Evolutionary conservation across 2,888 invertebrate species (phyloP), one percentile per base, ranked within the genome.

Genomic region (Nysson spinosus): DNA sequence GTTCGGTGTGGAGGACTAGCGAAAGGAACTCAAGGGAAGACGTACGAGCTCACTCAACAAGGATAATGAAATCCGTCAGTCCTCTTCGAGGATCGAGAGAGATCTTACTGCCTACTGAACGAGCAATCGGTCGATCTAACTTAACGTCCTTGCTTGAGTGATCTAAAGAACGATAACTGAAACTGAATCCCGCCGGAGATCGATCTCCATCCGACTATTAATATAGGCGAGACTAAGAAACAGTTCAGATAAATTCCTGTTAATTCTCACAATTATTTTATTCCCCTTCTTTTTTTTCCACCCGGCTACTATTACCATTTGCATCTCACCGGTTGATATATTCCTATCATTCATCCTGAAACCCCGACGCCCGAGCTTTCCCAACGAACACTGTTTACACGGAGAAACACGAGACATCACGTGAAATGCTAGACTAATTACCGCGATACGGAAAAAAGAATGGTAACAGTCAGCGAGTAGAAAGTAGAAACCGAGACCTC

Each of bases 11-110:
- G 32, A 44, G 69, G 35, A 32, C 42, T 63, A 55, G 64, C 61
- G 55, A 68, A 55, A 66, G 51, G 46, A 30, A 49, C 11, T 12
- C 37, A 47, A 44, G 47, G 24, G 32, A 65, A 71, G 70, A 71
- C 55, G 65, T 70, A 71, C 71, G 70, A 66, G 61, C 51, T 46
- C 35, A 61, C 51, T 56, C 57, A 32, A 51, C 52, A 12, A 43
- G 61, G 61, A 65, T 71, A 71, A 71, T 71, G 70, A 71, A 71
- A 71, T 71, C 66, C 71, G 70, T 71, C 70, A 71, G 71, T 49
- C 57, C 51, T 43, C 50, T 35, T 47, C 46, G 40, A 51, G 71
- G 62, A 66, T 65, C 61, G 57, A 42, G 57, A 49, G 56, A 47
- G 58, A 62, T 70, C 51, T 47, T 26, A 32, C 44, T 44, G 56